Evolutionary conservation across 2,797 vertebrate species (phyloP).

Genomic region (Fundulus diaphanus): DNA sequence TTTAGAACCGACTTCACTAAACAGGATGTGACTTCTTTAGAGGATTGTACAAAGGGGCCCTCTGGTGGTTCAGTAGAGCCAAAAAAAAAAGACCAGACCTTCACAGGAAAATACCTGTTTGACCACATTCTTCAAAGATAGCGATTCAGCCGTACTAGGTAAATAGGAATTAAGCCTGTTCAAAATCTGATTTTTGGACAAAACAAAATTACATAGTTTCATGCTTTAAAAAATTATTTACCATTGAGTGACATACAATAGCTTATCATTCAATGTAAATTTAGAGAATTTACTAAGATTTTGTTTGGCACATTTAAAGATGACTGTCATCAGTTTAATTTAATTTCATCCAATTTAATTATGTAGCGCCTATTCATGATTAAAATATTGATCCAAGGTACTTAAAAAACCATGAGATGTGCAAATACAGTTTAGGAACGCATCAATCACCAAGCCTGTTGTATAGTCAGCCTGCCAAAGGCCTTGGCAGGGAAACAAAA

Average conservation of each 20-base stretch:
- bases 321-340: not conserved
- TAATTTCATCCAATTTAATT: not conserved
- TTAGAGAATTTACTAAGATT: too few relatives aligned
- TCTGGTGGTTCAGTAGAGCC: slow-evolving; percentile 48
- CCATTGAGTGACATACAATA: too few relatives aligned
- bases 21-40: not conserved
- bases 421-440: not conserved
- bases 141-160: not conserved
- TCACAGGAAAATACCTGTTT: not conserved
- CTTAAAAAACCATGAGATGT: not conserved
- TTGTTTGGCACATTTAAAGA: not conserved
- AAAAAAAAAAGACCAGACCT: not conserved
- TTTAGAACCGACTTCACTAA: not conserved
- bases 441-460: not conserved
- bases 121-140: not conserved
- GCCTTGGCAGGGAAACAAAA: not conserved
- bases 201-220: not conserved
- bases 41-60: slow-evolving; percentile 25
- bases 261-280: too few relatives aligned
- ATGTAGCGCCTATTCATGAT: not conserved
- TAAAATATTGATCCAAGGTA: not conserved
- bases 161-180: not conserved
- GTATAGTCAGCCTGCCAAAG: not conserved
- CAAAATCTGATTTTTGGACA: too few relatives aligned
- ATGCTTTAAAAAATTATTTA: not conserved